Conservation (phyloP, 2,888 invertebrate species). For the Clanis bilineata region DNA sequence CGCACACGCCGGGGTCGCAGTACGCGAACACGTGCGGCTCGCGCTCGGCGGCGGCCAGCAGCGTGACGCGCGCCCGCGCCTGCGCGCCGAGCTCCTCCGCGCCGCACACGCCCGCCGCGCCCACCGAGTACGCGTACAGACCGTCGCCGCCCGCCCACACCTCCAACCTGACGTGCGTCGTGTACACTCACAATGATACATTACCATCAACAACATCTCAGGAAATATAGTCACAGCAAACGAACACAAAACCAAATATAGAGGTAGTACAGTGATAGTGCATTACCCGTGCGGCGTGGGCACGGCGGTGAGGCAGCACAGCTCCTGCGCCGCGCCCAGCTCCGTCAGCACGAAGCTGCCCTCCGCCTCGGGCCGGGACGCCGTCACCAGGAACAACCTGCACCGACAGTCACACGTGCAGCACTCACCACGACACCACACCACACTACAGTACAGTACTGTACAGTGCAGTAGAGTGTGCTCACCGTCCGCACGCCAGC, state of each 20-base stretch:
- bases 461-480: not conserved
- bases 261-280: not conserved
- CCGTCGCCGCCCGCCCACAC: slow-evolving; percentile 96
- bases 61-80: slow-evolving; percentile 83
- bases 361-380: slow-evolving; percentile 81
- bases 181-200: no score
- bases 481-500: slow-evolving; percentile 82
- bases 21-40: slow-evolving; percentile 88
- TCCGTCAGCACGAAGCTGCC: slow-evolving; percentile 90
- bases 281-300: slow-evolving; percentile 50
- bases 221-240: no score
- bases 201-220: no score
- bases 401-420: not conserved
- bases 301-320: slow-evolving; percentile 86
- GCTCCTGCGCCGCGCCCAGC: slow-evolving; percentile 85
- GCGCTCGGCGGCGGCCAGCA: slow-evolving; percentile 85
- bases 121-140: slow-evolving; percentile 89
- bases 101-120: slow-evolving; percentile 86
- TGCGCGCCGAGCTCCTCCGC: slow-evolving; percentile 87
- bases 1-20: slow-evolving; percentile 92
- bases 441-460: not conserved
- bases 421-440: no score
- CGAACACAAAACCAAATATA: no score
- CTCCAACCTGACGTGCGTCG: slow-evolving; percentile 85
- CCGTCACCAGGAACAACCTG: slow-evolving; percentile 87